Conservation (phyloP, 2,888 invertebrate genomes). For the Cyclophora punctaria region DNA sequence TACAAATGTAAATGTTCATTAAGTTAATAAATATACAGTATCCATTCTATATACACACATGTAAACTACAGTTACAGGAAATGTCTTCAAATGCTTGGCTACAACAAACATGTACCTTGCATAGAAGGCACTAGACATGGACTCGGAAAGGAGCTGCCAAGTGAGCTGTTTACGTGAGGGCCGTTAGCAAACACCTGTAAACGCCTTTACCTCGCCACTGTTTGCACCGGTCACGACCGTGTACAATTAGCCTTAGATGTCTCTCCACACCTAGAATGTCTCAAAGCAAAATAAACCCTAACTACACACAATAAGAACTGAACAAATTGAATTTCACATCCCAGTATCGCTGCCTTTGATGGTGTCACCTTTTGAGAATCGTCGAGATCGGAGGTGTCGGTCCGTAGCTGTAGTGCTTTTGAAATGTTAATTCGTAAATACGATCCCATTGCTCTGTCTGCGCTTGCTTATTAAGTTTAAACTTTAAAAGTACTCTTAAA, state of each 20-base stretch:
- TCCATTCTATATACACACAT: no score
- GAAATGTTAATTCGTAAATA: constrained; percentile 28
- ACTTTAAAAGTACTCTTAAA: no score
- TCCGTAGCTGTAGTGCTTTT: constrained; percentile 17
- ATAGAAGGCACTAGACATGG: constrained; percentile 10
- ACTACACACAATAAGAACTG: constrained; percentile 3
- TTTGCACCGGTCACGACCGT: constrained; percentile 58
- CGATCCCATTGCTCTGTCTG: constrained; percentile 12
- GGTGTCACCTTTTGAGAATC: constrained; percentile 38
- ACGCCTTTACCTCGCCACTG: constrained; percentile 49
- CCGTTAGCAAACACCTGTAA: constrained; percentile 63
- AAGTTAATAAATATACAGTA: no score
- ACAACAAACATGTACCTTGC: no score
- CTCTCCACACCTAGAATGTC: constrained; percentile 38
- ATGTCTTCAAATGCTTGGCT: no score
- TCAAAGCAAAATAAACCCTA: constrained; percentile 14
- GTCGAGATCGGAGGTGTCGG: constrained; percentile 27
- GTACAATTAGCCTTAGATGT: constrained; percentile 64
- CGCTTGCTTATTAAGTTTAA: no score
- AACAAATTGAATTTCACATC: background rate
- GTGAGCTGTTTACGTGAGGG: constrained; percentile 65
- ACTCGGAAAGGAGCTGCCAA: constrained; percentile 48
- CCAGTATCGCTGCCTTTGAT: constrained; percentile 21
- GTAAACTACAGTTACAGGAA: no score
- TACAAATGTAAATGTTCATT: no score